Evolutionary conservation across 2,888 invertebrate genomes (phyloP), one percentile per base, ranked within the genome.

Genomic region (Keiferia lycopersicella): DNA sequence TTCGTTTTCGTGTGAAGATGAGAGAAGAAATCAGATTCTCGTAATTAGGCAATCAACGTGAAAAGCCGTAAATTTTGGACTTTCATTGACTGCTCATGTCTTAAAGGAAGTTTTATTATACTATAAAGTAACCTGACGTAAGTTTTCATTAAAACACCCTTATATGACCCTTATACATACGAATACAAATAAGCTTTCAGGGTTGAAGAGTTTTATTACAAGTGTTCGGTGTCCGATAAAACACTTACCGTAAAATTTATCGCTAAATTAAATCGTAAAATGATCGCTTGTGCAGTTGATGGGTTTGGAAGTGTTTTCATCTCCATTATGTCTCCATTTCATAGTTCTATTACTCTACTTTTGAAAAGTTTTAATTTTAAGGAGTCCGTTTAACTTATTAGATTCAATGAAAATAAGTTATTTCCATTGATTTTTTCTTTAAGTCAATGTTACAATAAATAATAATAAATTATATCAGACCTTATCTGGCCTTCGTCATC

Each of bases 211-310:
- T 64, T 79, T 75, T 76, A 74, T 74, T 70, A 67, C 71, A 67
- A 70, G 69, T 78, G 73, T 77, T 79, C 75, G 75, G 69, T 73
- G 73, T 66, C 73, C 71, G 71, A 75, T 76, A 72, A 34, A 76
- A 73, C 71, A 72, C 66, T 69, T 70, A 67, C 66, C 64, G 14
- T 39, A 26, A 26, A 62, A 60, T 65, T 64, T 63, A 59, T 63
- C 20, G 60, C 34, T 34, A 34, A 61, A 48, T 61, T 45, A 22
- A 48, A 48, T 34, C 45, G 38, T 20, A 50, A 59, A 57, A 45
- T 38, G 61, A 12, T n/a, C 38, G 26, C 26, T 12, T 41, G 38
- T 22, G n/a, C 22, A 12, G 45, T 48, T 61, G 48, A 61, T 39
- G 45, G n/a, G 30, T 8, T 34, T 45, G n/a, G 22, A 59, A 38